Conservation (phyloP, 2,888 invertebrate species). For the Chrysolina oricalcia region DNA sequence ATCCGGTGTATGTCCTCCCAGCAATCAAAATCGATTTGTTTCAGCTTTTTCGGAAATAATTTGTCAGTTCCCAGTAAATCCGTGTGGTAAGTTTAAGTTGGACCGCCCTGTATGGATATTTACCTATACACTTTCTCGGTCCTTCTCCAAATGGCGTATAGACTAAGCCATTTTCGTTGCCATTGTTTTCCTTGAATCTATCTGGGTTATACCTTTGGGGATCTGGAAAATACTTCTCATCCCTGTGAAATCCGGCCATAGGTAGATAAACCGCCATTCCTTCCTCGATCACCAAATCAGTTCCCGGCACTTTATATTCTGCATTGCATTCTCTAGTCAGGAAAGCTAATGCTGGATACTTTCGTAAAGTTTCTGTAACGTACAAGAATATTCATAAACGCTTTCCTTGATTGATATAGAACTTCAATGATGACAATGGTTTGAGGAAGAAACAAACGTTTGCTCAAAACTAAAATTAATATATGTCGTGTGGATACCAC, state of each 20-base stretch:
- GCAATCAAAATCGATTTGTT: too few relatives aligned
- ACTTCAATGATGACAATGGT: too few relatives aligned
- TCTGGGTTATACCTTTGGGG: constrained; percentile 61
- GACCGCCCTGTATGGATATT: too few relatives aligned
- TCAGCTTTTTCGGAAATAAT: too few relatives aligned
- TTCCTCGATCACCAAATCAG: constrained; percentile 63
- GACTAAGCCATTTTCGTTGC: constrained; percentile 53
- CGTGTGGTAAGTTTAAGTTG: too few relatives aligned
- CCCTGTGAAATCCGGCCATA: constrained; percentile 59
- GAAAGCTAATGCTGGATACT: constrained; percentile 68
- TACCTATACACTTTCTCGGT: constrained; percentile 67
- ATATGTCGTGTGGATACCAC: too few relatives aligned
- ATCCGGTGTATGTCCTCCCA: too few relatives aligned
- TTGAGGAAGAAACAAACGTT: too few relatives aligned
- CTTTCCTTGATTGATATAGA: neutral
- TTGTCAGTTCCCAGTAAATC: too few relatives aligned
- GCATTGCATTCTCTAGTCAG: constrained; percentile 62
- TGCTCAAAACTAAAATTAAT: too few relatives aligned
- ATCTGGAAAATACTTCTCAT: constrained; percentile 62
- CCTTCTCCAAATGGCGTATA: constrained; percentile 63
- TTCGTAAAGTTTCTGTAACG: constrained; percentile 69
- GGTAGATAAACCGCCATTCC: constrained; percentile 67
- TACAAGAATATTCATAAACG: neutral
- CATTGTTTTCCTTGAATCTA: constrained; percentile 56
- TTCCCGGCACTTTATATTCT: constrained; percentile 61